Conservation (phyloP, 2,797 vertebrate genomes). For the Aplochiton taeniatus region DNA sequence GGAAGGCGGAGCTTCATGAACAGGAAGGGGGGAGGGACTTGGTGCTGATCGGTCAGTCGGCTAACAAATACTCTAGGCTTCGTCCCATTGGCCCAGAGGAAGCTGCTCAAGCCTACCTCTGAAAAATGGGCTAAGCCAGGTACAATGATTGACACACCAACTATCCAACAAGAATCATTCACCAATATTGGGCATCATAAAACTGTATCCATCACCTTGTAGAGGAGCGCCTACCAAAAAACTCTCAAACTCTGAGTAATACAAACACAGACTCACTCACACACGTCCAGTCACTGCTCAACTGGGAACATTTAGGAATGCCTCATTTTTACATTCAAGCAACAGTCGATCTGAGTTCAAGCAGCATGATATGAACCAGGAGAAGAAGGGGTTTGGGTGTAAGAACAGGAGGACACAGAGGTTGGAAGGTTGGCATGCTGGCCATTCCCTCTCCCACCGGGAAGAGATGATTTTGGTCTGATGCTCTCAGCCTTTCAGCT, state of each 20-base stretch:
- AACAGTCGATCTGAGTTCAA: no score
- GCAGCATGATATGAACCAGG: no score
- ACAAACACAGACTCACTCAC: not conserved
- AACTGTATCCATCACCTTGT: not conserved
- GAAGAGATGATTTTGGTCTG: slow-evolving; percentile 52
- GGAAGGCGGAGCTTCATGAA: slow-evolving; percentile 72
- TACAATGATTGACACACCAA: slow-evolving; percentile 16
- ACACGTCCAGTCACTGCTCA: not conserved
- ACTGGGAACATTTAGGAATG: no score
- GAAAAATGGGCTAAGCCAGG: slow-evolving; percentile 44
- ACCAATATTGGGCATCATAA: slow-evolving; percentile 32
- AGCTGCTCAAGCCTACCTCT: slow-evolving; percentile 82
- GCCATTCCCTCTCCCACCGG: slow-evolving; percentile 48
- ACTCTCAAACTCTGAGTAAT: not conserved
- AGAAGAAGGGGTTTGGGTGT: slow-evolving; percentile 7
- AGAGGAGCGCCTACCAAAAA: not conserved
- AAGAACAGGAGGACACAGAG: not conserved
- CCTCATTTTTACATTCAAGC: no score
- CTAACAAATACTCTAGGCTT: slow-evolving; percentile 39
- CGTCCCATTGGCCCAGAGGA: slow-evolving; percentile 53
- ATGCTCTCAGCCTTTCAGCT: slow-evolving; percentile 53
- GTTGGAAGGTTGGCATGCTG: slow-evolving; percentile 16
- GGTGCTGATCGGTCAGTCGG: slow-evolving; percentile 48
- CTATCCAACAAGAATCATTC: slow-evolving; percentile 28
- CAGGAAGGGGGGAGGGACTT: slow-evolving; percentile 45